These are phyloP conservation scores for Eueremaeus valkanovi DNA, from an alignment of 2,888 invertebrate species.

Conservation along the genomic window DNA sequence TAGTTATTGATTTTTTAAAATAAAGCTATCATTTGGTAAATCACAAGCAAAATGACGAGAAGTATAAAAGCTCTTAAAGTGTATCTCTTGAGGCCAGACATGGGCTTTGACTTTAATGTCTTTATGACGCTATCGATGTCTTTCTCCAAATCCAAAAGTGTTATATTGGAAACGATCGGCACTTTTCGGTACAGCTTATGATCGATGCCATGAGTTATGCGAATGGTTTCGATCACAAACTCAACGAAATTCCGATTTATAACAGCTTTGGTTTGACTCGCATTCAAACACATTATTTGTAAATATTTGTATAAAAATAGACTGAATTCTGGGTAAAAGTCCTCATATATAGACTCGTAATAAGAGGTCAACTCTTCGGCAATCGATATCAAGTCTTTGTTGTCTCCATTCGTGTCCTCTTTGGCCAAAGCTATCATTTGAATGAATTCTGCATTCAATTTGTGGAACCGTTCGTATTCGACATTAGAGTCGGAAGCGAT, in stretches of 20 bases:
- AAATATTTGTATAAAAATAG: conserved; percentile 20
- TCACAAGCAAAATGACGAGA: neutral
- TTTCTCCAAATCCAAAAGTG: conserved; percentile 24
- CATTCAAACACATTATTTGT: conserved; percentile 4
- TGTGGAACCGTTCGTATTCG: neutral
- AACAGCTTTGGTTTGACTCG: neutral
- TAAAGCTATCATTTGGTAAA: neutral
- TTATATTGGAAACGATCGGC: neutral
- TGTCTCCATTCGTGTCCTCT: neutral
- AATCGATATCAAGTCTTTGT: neutral
- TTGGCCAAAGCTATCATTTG: neutral
- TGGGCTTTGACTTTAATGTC: neutral
- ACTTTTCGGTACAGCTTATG: conserved; percentile 36
- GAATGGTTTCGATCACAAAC: conserved; percentile 6
- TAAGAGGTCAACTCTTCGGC: neutral
- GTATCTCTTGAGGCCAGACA: neutral
- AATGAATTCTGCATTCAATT: neutral
- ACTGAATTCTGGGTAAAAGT: conserved; percentile 22
- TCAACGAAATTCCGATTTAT: neutral
- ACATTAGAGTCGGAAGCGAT: neutral
- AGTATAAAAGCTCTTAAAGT: neutral
- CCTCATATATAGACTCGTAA: neutral
- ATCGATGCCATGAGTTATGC: conserved; percentile 36
- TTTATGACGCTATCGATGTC: neutral
- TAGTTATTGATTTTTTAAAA: neutral